A percentile compares a stretch with the other conserved stretches of the same genome.
These are phyloP conservation scores for Hoplias malabaricus DNA, from an alignment of 2,113 vertebrate species.

Conservation along the genomic window DNA sequence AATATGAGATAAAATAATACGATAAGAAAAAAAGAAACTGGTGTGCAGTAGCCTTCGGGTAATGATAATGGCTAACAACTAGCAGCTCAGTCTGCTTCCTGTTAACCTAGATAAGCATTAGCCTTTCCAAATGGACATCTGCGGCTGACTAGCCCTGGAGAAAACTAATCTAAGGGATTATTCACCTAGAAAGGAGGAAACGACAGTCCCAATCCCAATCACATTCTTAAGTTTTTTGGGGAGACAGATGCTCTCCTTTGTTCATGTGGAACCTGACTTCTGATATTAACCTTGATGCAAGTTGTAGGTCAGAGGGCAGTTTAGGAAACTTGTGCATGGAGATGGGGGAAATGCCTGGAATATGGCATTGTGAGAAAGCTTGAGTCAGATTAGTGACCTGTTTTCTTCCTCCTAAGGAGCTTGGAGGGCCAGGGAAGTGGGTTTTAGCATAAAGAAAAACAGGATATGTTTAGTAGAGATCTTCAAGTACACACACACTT, in stretches of 20 bases:
- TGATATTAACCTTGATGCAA: background rate
- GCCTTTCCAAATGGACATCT: slow-evolving; percentile 41
- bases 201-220: slow-evolving; percentile 19
- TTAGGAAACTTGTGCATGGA: background rate
- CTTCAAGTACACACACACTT: too few species aligned
- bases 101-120: slow-evolving; percentile 22
- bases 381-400: slow-evolving; percentile 70
- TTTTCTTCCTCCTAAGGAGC: slow-evolving; percentile 67
- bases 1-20: too few species aligned
- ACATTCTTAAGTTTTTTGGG: background rate
- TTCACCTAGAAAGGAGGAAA: slow-evolving; percentile 46
- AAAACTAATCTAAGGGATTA: slow-evolving; percentile 53
- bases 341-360: slow-evolving; percentile 42
- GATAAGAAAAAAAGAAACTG: too few species aligned
- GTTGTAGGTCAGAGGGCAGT: slow-evolving; percentile 4
- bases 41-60: background rate
- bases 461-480: too few species aligned
- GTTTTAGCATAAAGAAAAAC: background rate
- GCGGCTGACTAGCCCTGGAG: slow-evolving; percentile 31
- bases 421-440: slow-evolving; percentile 37
- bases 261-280: background rate
- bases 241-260: background rate
- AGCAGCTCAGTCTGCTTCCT: background rate
- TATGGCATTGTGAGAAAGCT: slow-evolving; percentile 54
- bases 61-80: slow-evolving; percentile 7